phyloP scores from a whole-genome alignment of 2,888 invertebrate genomes.

The Hecatera dysodea region DNA sequence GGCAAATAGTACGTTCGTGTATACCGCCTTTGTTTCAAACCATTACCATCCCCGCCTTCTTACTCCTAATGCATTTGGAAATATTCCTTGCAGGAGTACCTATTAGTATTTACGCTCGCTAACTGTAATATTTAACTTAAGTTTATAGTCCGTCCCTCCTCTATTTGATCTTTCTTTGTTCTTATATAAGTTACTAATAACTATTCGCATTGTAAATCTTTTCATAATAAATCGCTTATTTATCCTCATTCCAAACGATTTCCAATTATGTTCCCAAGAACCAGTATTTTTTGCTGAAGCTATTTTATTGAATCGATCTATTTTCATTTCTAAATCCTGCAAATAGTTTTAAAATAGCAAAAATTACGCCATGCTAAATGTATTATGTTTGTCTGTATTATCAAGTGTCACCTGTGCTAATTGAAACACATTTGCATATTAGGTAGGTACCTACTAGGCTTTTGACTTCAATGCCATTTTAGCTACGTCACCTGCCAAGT shows the following conservation, averaged over 20 bases:
- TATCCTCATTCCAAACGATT: no score
- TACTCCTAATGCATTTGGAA: no score
- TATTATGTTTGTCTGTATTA: conserved; percentile 7
- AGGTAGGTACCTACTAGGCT: conserved; percentile 30
- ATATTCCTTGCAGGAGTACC: no score
- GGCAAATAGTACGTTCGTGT: background rate
- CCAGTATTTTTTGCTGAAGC: background rate
- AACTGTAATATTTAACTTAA: no score
- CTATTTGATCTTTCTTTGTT: no score
- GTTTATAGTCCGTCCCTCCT: no score
- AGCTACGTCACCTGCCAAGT: conserved; percentile 44
- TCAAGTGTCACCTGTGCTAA: conserved; percentile 54
- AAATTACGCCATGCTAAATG: conserved; percentile 16
- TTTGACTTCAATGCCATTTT: conserved; percentile 41
- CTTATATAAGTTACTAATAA: no score
- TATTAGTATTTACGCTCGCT: no score
- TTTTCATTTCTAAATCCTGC: conserved; percentile 24
- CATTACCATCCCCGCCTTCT: no score
- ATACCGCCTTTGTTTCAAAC: no score
- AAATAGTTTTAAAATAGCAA: conserved; percentile 21
- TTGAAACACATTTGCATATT: conserved; percentile 54
- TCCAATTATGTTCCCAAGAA: background rate
- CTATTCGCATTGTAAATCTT: no score
- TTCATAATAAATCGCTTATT: no score
- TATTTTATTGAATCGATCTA: conserved; percentile 2